Evolutionary conservation across 1,140 invertebrate species (phyloP).

Genomic region (Rhyacophila brunnea): DNA sequence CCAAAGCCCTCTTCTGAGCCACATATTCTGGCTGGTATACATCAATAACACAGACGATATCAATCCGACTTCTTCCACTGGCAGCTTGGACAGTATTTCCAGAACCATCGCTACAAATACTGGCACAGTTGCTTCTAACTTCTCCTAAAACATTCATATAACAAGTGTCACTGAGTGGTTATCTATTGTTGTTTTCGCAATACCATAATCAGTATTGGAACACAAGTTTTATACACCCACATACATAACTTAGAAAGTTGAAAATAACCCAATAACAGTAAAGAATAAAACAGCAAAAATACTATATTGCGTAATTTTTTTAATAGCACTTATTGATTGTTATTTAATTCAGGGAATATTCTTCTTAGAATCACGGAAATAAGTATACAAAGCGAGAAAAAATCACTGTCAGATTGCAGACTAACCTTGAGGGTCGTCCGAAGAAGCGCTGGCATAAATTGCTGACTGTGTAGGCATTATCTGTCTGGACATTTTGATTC

Average conservation of each 20-base stretch:
- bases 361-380: background rate
- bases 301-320: too few species aligned
- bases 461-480: slow-evolving; percentile 18
- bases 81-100: slow-evolving; percentile 61
- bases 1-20: slow-evolving; percentile 73
- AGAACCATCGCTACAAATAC: slow-evolving; percentile 72
- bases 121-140: slow-evolving; percentile 67
- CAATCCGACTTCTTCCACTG: slow-evolving; percentile 68
- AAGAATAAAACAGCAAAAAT: too few species aligned
- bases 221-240: too few species aligned
- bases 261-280: too few species aligned
- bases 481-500: slow-evolving; percentile 1
- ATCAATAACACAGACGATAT: slow-evolving; percentile 90
- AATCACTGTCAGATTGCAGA: slow-evolving; percentile 1
- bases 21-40: slow-evolving; percentile 70
- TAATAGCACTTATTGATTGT: too few species aligned
- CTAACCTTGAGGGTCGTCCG: slow-evolving; percentile 24
- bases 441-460: slow-evolving; percentile 2
- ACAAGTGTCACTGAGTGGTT: background rate
- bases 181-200: too few species aligned
- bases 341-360: too few species aligned
- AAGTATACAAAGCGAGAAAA: background rate
- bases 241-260: too few species aligned
- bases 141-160: slow-evolving; percentile 44
- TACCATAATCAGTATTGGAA: too few species aligned